Percentiles rank a stretch among this genome's conserved stretches.
phyloP scores from a whole-genome alignment of 2,888 invertebrate species.

The Orgyia antiqua region DNA sequence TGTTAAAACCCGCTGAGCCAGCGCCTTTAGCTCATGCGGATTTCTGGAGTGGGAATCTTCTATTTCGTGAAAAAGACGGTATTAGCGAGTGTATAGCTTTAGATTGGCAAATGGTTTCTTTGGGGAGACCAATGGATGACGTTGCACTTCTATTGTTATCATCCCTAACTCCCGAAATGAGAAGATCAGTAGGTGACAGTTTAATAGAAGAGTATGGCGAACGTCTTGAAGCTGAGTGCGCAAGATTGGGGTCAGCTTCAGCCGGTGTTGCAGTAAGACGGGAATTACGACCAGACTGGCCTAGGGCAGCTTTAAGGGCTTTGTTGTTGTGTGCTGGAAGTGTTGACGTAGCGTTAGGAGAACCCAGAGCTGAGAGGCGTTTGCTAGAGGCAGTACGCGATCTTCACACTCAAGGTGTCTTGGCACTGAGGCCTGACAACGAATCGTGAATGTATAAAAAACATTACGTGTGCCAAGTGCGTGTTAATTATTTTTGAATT shows the following conservation, averaged over 20 bases:
- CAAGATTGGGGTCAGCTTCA: constrained; percentile 79
- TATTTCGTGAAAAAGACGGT: constrained; percentile 78
- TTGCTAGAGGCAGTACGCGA: constrained; percentile 86
- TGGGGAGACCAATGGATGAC: constrained; percentile 87
- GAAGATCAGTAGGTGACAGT: constrained; percentile 79
- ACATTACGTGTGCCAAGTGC: constrained; percentile 45
- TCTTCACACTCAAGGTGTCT: constrained; percentile 83
- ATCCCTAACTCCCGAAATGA: constrained; percentile 83
- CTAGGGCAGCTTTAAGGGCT: constrained; percentile 84
- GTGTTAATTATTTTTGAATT: constrained; percentile 26
- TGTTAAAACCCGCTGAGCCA: constrained; percentile 85
- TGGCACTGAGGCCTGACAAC: constrained; percentile 70
- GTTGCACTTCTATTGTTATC: constrained; percentile 85
- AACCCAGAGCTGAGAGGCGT: constrained; percentile 85
- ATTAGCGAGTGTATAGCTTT: constrained; percentile 82
- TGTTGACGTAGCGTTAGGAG: constrained; percentile 87
- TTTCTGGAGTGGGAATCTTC: constrained; percentile 89
- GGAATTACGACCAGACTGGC: constrained; percentile 79
- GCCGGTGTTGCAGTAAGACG: constrained; percentile 70
- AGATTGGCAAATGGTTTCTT: constrained; percentile 92
- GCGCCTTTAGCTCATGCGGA: constrained; percentile 89
- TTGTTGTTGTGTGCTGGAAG: constrained; percentile 88
- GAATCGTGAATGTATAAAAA: constrained; percentile 40
- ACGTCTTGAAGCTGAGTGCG: constrained; percentile 79
- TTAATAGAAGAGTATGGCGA: constrained; percentile 85